Base-by-base conservation (phyloP, 2,888 invertebrate species). In the Drosophila niveifrons region DNA sequence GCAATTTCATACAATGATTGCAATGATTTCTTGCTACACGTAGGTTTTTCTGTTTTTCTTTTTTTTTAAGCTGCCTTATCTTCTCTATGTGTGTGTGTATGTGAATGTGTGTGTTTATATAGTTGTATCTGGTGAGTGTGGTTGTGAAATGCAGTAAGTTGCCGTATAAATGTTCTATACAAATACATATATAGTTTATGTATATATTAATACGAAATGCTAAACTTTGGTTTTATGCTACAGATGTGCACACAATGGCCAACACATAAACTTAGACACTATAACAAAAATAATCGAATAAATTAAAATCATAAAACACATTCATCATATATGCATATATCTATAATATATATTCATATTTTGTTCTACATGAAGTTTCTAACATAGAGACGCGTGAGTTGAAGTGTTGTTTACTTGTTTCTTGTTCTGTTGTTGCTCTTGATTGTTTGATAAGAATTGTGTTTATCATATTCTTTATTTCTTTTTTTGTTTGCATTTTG, bases 141-240 rank as follows among this genome's bases (percentile, higher is more conserved):
- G 66, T 58, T 70, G 71, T 80, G 72, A 85, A 81, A 85, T 81
- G 81, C 81, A 70, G 72, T 67, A 71, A 79, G 67, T 75, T 79
- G 69, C 62, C 59, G 69, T 82, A 77, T 76, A 82, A 72, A 84
- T 84, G 46, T 78, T 80, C 72, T 88, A 86, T 88, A 82, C 82
- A 87, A 69, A 84, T 86, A 86, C 74, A 79, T 76, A 74, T 78
- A 68, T 18, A 43, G 17, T 53, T 53, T 41, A 39, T 43, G 46
- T 53, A 43, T 77, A 51, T 56, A 80, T 80, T 63, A 72, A 88
- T 87, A 87, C 82, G 87, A 85, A 85, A 88, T 88, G 85, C 89
- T 89, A 85, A 88, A 85, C 85, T 85, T 85, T 85, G 85, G 85
- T 85, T 85, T 89, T 89, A 87, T 85, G 88, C 84, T 84, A 84